A percentile compares a stretch with the other conserved stretches of the same genome.
These are phyloP conservation scores for Brachyistius frenatus DNA, from an alignment of 2,113 vertebrate genomes.

Conservation along the genomic window DNA sequence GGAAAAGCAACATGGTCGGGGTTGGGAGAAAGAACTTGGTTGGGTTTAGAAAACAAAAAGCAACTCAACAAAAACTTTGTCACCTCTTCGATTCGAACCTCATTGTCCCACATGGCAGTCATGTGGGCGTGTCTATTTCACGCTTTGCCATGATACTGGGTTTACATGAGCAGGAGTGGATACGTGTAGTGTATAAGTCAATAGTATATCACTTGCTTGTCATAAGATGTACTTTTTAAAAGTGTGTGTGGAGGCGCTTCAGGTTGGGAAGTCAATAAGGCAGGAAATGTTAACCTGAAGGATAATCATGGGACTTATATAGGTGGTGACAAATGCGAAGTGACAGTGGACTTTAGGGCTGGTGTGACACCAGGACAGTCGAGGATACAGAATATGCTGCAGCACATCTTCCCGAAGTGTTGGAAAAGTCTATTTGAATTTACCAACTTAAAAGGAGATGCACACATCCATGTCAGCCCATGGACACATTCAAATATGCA, in stretches of 20 bases:
- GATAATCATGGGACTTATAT: slow-evolving; percentile 45
- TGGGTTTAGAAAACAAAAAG: too few relatives aligned
- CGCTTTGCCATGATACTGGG: too few relatives aligned
- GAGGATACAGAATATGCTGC: slow-evolving; percentile 33
- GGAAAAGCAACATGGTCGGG: too few relatives aligned
- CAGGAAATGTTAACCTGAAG: slow-evolving; percentile 26
- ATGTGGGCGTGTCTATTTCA: too few relatives aligned
- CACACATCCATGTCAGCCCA: background rate
- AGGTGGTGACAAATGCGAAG: slow-evolving; percentile 42
- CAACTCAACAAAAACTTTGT: too few relatives aligned
- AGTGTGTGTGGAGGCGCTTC: background rate
- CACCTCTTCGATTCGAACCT: too few relatives aligned
- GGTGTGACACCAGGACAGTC: slow-evolving; percentile 34
- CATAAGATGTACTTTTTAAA: background rate
- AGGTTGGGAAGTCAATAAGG: slow-evolving; percentile 19
- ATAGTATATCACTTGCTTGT: background rate
- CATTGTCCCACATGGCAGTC: too few relatives aligned
- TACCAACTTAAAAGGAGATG: background rate
- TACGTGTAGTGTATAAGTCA: slow-evolving; percentile 1
- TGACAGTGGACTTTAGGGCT: slow-evolving; percentile 46
- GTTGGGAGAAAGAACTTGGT: too few relatives aligned
- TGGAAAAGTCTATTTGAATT: slow-evolving; percentile 38
- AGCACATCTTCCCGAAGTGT: background rate
- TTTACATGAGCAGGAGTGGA: background rate
- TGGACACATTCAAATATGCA: slow-evolving; percentile 2